phyloP scores from a whole-genome alignment of 1,140 invertebrate genomes.

The Drosophila malerkotliana region DNA sequence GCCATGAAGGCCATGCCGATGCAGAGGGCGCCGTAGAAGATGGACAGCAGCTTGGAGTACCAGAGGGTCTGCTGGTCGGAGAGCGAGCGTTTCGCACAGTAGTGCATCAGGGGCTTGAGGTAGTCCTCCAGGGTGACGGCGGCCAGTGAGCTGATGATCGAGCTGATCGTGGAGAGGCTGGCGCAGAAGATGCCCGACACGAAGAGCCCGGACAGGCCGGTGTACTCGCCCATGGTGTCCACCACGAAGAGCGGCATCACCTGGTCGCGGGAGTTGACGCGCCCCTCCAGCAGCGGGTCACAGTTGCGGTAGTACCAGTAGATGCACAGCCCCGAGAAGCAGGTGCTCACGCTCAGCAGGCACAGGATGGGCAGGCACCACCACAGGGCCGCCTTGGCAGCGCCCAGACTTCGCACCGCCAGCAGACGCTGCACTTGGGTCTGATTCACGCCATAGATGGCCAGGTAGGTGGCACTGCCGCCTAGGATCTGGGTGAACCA shows the following conservation, averaged over 20 bases:
- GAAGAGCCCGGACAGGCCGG: slow-evolving; percentile 92
- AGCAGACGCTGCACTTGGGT: slow-evolving; percentile 93
- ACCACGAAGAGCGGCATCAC: slow-evolving; percentile 92
- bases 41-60: slow-evolving; percentile 87
- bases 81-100: slow-evolving; percentile 60
- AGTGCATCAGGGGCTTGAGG: slow-evolving; percentile 85
- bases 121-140: slow-evolving; percentile 94
- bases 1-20: slow-evolving; percentile 89
- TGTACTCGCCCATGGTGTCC: slow-evolving; percentile 88
- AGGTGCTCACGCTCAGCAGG: slow-evolving; percentile 88
- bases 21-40: slow-evolving; percentile 88
- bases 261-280: slow-evolving; percentile 85
- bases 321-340: slow-evolving; percentile 91
- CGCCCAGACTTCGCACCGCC: slow-evolving; percentile 88
- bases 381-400: slow-evolving; percentile 88
- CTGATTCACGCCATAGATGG: slow-evolving; percentile 93
- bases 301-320: slow-evolving; percentile 90
- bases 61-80: slow-evolving; percentile 73
- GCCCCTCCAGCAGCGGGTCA: slow-evolving; percentile 87
- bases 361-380: slow-evolving; percentile 89
- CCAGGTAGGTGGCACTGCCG: slow-evolving; percentile 89
- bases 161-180: slow-evolving; percentile 93
- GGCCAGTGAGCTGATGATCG: slow-evolving; percentile 91
- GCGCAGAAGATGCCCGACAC: slow-evolving; percentile 93
- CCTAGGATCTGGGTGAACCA: slow-evolving; percentile 90